phyloP scores from a whole-genome alignment of 2,797 vertebrate species.

The Cirrhinus mrigala region DNA sequence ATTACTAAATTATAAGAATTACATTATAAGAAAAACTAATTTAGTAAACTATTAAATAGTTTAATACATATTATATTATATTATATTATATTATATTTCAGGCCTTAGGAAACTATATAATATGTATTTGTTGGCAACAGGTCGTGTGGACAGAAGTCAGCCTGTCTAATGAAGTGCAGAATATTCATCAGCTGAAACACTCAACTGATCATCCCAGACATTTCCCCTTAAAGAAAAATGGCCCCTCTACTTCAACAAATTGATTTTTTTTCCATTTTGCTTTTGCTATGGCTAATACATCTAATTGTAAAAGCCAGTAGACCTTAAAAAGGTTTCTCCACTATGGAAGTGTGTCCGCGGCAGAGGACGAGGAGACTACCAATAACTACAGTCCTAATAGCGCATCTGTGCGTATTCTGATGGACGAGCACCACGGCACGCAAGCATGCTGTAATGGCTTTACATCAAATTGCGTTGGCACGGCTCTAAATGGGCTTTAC shows the following conservation, averaged over 20 bases:
- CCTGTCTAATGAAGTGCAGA: conserved; percentile 40
- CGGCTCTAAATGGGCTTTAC: conserved; percentile 12
- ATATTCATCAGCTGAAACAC: conserved; percentile 35
- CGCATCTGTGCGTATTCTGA: neutral
- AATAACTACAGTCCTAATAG: conserved; percentile 19
- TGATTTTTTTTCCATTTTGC: conserved; percentile 45
- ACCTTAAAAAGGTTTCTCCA: conserved; percentile 32
- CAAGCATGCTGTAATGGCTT: conserved; percentile 1
- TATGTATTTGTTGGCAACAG: neutral
- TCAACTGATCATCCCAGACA: conserved; percentile 32
- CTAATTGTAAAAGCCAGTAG: conserved; percentile 59
- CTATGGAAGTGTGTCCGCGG: neutral
- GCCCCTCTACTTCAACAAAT: conserved; percentile 45
- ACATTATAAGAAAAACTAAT: too few species aligned
- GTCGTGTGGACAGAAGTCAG: neutral
- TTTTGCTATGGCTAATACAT: conserved; percentile 59
- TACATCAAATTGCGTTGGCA: conserved; percentile 1
- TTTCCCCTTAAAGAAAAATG: conserved; percentile 54
- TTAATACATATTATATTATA: too few species aligned
- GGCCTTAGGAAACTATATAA: neutral
- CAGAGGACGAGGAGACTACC: neutral
- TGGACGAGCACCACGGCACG: neutral
- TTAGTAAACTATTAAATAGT: too few species aligned
- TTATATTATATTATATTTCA: neutral
- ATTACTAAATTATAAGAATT: neutral